Percentiles rank a stretch among this genome's conserved stretches.
Conservation (phyloP, 2,797 vertebrate genomes). For the Triplophysa bombifrons region DNA sequence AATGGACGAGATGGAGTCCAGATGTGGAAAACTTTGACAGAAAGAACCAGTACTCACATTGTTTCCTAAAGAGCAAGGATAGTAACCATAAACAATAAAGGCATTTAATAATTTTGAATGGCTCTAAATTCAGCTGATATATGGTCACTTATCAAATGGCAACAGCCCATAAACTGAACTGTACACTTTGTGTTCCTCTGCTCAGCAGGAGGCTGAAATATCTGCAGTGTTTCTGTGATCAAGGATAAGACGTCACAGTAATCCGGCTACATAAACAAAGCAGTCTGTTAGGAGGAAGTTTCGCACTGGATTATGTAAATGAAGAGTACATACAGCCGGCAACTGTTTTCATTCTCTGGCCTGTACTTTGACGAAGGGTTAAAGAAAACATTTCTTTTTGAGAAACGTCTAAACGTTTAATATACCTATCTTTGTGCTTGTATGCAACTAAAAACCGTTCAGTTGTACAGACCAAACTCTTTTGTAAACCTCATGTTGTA, state of each 20-base stretch:
- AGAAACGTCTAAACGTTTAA: conserved; percentile 55
- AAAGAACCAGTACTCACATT: not conserved
- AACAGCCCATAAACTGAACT: too few species aligned
- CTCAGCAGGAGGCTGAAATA: not conserved
- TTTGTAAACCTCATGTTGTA: too few species aligned
- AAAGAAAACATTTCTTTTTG: not conserved
- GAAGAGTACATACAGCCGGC: conserved; percentile 47
- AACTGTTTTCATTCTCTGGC: conserved; percentile 51
- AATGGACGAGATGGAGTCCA: not conserved
- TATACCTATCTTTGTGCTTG: not conserved
- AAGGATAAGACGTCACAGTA: conserved; percentile 48
- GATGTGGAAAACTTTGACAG: not conserved
- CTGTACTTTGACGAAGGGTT: conserved; percentile 6
- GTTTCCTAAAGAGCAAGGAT: too few species aligned
- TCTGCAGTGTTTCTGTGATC: conserved; percentile 5
- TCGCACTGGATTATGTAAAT: conserved; percentile 32
- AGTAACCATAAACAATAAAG: too few species aligned
- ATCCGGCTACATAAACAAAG: conserved; percentile 40
- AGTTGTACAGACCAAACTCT: too few species aligned
- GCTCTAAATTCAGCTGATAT: too few species aligned
- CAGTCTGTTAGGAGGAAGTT: conserved; percentile 39
- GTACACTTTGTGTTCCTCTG: too few species aligned
- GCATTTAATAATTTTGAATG: too few species aligned
- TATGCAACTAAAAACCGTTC: not conserved
- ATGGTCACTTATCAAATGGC: too few species aligned